Conservation (phyloP, 2,113 vertebrate genomes). For the Mastomys coucha region DNA sequence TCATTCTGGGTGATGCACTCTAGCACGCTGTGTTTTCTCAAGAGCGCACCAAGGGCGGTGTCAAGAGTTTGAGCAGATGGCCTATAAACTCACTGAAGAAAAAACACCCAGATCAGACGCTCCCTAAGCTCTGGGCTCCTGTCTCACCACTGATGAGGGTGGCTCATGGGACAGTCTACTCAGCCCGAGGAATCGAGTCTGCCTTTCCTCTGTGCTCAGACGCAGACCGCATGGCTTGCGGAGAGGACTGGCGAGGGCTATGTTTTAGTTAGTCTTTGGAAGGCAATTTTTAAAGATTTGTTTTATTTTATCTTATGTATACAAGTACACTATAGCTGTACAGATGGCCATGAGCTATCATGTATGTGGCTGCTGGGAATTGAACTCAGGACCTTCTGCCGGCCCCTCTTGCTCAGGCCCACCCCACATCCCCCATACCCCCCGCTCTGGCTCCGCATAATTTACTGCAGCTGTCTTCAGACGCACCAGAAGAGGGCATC, state of each 20-base stretch:
- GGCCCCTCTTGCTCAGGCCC: too few relatives aligned
- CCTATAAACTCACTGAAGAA: not conserved
- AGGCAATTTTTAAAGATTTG: slow-evolving; percentile 4
- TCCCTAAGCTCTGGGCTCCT: not conserved
- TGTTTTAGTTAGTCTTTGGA: slow-evolving; percentile 19
- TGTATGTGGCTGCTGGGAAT: too few relatives aligned
- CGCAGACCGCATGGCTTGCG: not conserved
- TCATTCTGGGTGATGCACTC: not conserved
- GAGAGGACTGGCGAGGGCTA: not conserved
- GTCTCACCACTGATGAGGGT: not conserved
- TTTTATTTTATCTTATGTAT: too few relatives aligned
- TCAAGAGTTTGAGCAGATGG: not conserved
- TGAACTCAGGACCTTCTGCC: too few relatives aligned
- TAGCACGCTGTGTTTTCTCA: not conserved
- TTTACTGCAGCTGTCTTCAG: too few relatives aligned
- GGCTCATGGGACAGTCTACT: not conserved
- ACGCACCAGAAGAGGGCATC: too few relatives aligned
- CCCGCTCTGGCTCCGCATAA: too few relatives aligned
- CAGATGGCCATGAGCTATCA: too few relatives aligned
- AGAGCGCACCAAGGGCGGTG: not conserved
- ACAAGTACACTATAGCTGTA: too few relatives aligned
- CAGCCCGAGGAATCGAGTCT: not conserved
- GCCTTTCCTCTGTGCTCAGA: slow-evolving; percentile 8
- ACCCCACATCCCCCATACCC: too few relatives aligned
- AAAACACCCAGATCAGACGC: not conserved